phyloP scores from a whole-genome alignment of 2,797 vertebrate species.

The Rhyacichthys aspro region DNA sequence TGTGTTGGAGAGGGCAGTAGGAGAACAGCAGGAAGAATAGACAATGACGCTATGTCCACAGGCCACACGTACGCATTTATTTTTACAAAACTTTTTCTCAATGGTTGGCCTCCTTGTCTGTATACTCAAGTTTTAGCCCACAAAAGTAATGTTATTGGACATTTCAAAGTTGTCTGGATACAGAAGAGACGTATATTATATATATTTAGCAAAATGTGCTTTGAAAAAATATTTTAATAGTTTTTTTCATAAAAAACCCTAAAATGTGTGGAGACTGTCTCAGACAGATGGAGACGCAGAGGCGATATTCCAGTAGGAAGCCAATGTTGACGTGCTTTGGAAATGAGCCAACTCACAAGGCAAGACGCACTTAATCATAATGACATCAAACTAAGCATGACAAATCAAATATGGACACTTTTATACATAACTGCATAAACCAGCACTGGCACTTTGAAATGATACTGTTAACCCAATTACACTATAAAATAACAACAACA shows the following conservation, averaged over 20 bases:
- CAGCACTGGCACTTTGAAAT: constrained; percentile 1
- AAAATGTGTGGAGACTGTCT: neutral
- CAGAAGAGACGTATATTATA: no score
- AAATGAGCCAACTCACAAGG: constrained; percentile 12
- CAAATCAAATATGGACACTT: constrained; percentile 13
- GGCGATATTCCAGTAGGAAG: constrained; percentile 12
- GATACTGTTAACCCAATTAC: neutral
- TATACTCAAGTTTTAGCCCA: no score
- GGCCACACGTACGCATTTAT: neutral
- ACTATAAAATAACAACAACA: no score
- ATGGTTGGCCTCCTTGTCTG: no score
- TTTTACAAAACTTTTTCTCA: no score
- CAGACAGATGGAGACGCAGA: constrained; percentile 18
- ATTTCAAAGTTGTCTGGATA: no score
- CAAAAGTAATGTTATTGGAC: no score
- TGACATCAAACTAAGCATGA: constrained; percentile 8
- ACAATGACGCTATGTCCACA: constrained; percentile 3
- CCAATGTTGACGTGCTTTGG: constrained; percentile 17
- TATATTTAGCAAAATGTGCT: no score
- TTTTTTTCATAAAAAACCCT: no score
- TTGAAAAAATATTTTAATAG: no score
- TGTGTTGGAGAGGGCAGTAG: constrained; percentile 20
- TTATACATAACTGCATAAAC: neutral
- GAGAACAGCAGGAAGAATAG: constrained; percentile 8
- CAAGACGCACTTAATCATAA: constrained; percentile 6